phyloP scores from a whole-genome alignment of 2,797 vertebrate species.

The Varecia variegata region DNA sequence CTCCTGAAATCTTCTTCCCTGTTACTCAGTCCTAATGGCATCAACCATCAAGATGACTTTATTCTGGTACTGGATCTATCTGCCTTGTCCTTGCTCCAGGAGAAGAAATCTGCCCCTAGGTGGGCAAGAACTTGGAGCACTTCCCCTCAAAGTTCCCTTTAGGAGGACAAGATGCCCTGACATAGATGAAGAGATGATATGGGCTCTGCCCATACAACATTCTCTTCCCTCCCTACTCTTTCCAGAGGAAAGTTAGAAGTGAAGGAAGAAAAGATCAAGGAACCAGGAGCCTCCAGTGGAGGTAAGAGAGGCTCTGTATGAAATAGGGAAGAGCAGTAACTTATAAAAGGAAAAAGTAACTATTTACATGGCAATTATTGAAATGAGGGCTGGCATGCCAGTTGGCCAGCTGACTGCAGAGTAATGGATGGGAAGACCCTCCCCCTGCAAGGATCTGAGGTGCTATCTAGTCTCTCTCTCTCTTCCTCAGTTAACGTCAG shows the following conservation, averaged over 20 bases:
- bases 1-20: neutral
- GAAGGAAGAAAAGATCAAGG: neutral
- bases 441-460: slow-evolving; percentile 23
- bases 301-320: neutral
- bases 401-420: neutral
- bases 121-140: neutral
- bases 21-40: neutral
- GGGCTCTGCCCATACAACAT: neutral
- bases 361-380: slow-evolving; percentile 65
- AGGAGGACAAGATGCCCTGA: neutral
- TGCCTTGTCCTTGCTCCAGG: neutral
- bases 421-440: neutral
- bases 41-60: neutral
- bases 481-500: neutral
- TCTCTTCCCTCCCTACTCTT: rapidly evolving
- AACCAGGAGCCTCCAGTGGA: neutral
- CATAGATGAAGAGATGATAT: neutral
- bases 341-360: neutral
- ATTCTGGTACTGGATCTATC: neutral
- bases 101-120: neutral
- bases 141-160: neutral
- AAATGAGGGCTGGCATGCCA: neutral
- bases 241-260: neutral
- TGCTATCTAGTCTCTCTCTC: neutral
- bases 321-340: neutral